These are phyloP conservation scores for Cephalopterus ornatus DNA, from an alignment of 2,113 vertebrate genomes.

Conservation along the genomic window DNA sequence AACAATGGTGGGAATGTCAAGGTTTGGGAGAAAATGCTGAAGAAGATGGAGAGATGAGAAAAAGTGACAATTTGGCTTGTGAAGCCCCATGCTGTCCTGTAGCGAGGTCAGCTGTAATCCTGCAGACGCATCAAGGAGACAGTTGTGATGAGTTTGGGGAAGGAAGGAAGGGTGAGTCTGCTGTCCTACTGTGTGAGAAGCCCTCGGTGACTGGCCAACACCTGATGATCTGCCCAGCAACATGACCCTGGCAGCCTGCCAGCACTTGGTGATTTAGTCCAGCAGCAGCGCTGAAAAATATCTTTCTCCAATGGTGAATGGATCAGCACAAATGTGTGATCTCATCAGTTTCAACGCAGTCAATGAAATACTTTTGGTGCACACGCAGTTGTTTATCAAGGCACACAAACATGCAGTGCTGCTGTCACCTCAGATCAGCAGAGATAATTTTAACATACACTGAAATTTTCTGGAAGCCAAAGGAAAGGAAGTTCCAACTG, in stretches of 20 bases:
- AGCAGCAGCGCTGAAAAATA: neutral
- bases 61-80: neutral
- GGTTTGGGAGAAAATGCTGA: neutral
- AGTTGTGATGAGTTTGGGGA: neutral
- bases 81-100: neutral
- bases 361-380: neutral
- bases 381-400: neutral
- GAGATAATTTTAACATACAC: neutral
- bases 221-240: neutral
- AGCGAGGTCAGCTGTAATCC: neutral
- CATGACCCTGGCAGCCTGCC: accelerated
- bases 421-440: neutral
- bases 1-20: neutral
- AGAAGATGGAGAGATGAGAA: neutral
- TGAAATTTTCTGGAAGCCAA: neutral
- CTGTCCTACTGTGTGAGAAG: neutral
- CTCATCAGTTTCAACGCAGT: neutral
- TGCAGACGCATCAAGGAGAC: neutral
- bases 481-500: neutral
- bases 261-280: neutral
- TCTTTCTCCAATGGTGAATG: neutral
- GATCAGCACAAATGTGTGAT: neutral
- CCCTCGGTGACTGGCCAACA: neutral
- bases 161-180: neutral
- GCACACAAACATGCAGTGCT: neutral